Conservation (phyloP, 2,888 invertebrate species). For the Calliopum simillimum region DNA sequence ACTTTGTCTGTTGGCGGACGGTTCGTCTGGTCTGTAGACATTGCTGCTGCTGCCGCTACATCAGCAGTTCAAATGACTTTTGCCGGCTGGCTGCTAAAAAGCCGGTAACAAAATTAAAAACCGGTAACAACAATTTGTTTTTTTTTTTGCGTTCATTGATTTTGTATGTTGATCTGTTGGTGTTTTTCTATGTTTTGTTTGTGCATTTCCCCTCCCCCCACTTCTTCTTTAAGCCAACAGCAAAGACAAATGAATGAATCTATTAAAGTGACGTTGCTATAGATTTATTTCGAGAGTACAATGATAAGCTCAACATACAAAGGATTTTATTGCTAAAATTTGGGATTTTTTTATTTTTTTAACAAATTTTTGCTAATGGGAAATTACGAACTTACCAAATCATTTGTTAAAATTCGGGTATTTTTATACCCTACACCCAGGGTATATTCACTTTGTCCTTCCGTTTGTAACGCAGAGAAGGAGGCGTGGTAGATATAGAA, state of each 20-base stretch:
- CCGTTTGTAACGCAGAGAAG: too few relatives aligned
- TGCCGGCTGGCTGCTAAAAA: conserved; percentile 31
- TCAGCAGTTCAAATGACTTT: conserved; percentile 20
- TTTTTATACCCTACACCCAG: too few relatives aligned
- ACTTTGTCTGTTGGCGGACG: conserved; percentile 10
- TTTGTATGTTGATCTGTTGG: conserved; percentile 13
- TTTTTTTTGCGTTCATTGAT: conserved; percentile 30
- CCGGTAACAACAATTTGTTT: conserved; percentile 12
- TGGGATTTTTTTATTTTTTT: too few relatives aligned
- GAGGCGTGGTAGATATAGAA: too few relatives aligned
- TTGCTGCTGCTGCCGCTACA: neutral
- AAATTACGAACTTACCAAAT: too few relatives aligned
- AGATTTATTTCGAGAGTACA: neutral
- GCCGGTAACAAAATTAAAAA: conserved; percentile 36
- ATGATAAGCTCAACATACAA: too few relatives aligned
- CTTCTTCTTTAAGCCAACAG: neutral
- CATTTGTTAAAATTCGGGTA: too few relatives aligned
- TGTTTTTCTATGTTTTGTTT: conserved; percentile 7
- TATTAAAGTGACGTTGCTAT: conserved; percentile 14
- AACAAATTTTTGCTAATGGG: too few relatives aligned
- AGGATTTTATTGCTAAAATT: too few relatives aligned
- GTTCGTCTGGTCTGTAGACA: conserved; percentile 5
- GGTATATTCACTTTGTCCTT: too few relatives aligned
- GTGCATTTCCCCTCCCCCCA: neutral
- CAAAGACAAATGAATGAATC: conserved; percentile 33